Conservation (phyloP, 2,888 invertebrate genomes). For the Sesia bembeciformis region DNA sequence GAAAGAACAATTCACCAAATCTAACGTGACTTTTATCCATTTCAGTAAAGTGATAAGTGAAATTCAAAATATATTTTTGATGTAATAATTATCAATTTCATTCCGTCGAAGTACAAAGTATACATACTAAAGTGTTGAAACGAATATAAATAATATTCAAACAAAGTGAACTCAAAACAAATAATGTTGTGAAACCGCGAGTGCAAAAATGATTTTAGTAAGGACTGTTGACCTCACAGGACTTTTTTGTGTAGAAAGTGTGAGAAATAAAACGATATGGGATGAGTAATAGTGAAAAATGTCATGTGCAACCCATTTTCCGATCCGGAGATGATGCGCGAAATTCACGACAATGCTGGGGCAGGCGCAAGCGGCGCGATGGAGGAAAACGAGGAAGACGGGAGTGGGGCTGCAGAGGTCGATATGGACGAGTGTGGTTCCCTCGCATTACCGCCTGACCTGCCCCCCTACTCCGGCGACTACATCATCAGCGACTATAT, state of each 20-base stretch:
- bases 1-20: not conserved
- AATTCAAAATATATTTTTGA: constrained; percentile 59
- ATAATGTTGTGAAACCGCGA: constrained; percentile 40
- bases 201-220: constrained; percentile 52
- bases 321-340: constrained; percentile 71
- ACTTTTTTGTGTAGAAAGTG: constrained; percentile 55
- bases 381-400: constrained; percentile 72
- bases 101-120: constrained; percentile 67
- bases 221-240: constrained; percentile 29
- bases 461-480: constrained; percentile 76
- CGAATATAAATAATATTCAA: constrained; percentile 17
- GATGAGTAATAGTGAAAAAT: constrained; percentile 72
- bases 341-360: constrained; percentile 69
- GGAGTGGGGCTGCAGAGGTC: constrained; percentile 70
- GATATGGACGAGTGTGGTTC: constrained; percentile 72
- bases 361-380: constrained; percentile 65
- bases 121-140: constrained; percentile 41
- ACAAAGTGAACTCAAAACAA: constrained; percentile 30
- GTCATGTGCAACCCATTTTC: constrained; percentile 56
- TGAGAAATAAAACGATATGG: constrained; percentile 67
- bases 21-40: constrained; percentile 14
- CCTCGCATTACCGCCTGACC: constrained; percentile 69
- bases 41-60: constrained; percentile 59
- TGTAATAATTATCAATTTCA: constrained; percentile 45
- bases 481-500: constrained; percentile 92